Percentiles rank a stretch among this genome's conserved stretches.
These are phyloP conservation scores for Campoletis sonorensis DNA, from an alignment of 1,140 invertebrate species.

Conservation along the genomic window DNA sequence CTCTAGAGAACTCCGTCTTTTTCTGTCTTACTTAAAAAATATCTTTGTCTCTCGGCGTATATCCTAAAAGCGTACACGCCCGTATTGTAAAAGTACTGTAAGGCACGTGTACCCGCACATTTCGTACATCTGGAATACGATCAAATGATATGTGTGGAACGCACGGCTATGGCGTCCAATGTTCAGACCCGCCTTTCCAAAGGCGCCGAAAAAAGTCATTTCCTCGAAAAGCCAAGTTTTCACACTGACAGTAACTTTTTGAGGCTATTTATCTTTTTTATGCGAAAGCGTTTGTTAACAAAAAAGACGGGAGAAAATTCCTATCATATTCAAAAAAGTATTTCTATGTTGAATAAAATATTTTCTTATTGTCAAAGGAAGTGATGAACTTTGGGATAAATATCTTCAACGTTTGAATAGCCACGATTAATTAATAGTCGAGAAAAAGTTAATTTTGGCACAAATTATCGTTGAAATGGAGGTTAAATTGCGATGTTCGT, in stretches of 20 bases:
- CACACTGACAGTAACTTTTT: too few relatives aligned
- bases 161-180: slow-evolving; percentile 16
- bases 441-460: neutral
- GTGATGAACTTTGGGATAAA: too few relatives aligned
- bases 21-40: too few relatives aligned
- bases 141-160: slow-evolving; percentile 35
- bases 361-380: too few relatives aligned
- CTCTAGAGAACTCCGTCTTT: too few relatives aligned
- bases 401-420: too few relatives aligned
- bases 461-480: neutral
- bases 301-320: too few relatives aligned
- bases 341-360: too few relatives aligned
- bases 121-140: slow-evolving; percentile 42
- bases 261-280: neutral
- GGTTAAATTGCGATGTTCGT: neutral
- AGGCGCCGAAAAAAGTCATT: slow-evolving; percentile 18
- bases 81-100: neutral
- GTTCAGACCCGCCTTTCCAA: neutral
- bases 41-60: too few relatives aligned
- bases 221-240: neutral
- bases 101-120: slow-evolving; percentile 12
- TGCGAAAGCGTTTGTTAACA: neutral
- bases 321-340: too few relatives aligned
- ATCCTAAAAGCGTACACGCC: neutral
- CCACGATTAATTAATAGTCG: neutral